Conservation (phyloP, 1,140 invertebrate genomes). For the Ctenoplectra terminalis region DNA sequence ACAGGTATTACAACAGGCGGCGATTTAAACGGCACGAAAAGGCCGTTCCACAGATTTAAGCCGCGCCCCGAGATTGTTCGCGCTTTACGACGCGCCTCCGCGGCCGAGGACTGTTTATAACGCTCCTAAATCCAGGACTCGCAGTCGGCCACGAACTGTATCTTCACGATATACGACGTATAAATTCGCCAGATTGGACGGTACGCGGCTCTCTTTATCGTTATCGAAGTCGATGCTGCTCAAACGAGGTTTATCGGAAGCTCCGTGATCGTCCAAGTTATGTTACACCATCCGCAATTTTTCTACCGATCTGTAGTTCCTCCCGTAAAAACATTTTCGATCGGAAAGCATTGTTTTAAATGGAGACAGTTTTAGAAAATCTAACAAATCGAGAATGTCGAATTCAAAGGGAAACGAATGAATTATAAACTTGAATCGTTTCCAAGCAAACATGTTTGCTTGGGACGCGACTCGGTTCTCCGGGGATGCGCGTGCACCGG, state of each 20-base stretch:
- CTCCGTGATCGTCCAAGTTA: too few species aligned
- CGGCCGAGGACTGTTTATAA: conserved; percentile 17
- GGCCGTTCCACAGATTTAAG: not conserved
- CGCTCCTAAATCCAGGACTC: conserved; percentile 7
- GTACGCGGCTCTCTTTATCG: conserved; percentile 5
- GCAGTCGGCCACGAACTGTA: not conserved
- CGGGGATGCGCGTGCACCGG: not conserved
- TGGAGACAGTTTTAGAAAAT: not conserved
- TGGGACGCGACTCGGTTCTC: not conserved
- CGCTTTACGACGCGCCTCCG: conserved; percentile 19
- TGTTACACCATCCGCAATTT: too few species aligned
- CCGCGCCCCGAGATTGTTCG: not conserved
- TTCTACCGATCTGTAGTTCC: not conserved
- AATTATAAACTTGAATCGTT: too few species aligned
- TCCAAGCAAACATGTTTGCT: not conserved
- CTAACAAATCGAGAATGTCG: too few species aligned
- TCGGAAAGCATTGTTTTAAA: not conserved
- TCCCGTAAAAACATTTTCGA: not conserved
- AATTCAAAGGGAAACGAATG: too few species aligned
- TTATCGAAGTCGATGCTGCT: not conserved
- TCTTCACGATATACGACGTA: conserved; percentile 37
- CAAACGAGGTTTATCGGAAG: not conserved
- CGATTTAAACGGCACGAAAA: not conserved
- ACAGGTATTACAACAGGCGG: not conserved
- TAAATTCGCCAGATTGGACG: not conserved